Percentiles rank a stretch among this genome's conserved stretches.
Evolutionary conservation across 2,888 invertebrate species (phyloP).

Genomic region (Isoperla grammatica): DNA sequence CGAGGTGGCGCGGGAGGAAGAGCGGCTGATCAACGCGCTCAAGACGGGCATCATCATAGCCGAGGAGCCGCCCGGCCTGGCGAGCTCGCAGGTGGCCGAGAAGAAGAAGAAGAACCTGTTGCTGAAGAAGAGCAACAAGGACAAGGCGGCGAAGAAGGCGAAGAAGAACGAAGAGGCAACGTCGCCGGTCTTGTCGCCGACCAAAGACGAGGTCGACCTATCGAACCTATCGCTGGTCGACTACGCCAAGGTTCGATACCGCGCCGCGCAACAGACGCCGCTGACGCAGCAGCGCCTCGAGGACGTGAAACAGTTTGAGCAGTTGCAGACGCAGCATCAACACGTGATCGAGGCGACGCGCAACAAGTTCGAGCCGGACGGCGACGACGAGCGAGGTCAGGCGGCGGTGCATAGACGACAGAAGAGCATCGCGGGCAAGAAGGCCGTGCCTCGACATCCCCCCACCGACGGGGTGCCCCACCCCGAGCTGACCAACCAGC

Average conservation of each 20-base stretch:
- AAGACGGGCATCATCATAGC: conserved; percentile 63
- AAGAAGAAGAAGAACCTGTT: conserved; percentile 15
- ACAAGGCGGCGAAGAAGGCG: conserved; percentile 14
- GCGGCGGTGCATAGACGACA: conserved; percentile 27
- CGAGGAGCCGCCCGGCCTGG: conserved; percentile 43
- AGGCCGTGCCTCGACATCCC: background rate
- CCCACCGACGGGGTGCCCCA: conserved; percentile 29
- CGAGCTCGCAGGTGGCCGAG: background rate
- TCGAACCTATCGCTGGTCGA: conserved; percentile 53
- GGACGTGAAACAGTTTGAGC: conserved; percentile 40
- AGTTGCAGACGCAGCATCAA: conserved; percentile 14
- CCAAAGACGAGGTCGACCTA: conserved; percentile 39
- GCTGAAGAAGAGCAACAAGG: conserved; percentile 21
- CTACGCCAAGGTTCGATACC: conserved; percentile 60
- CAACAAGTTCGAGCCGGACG: conserved; percentile 35
- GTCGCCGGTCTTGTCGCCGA: conserved; percentile 50
- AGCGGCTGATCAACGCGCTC: conserved; percentile 68
- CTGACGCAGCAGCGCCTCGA: conserved; percentile 44
- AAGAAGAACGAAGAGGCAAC: conserved; percentile 41
- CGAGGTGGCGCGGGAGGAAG: conserved; percentile 77
- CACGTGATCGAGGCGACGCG: conserved; percentile 32
- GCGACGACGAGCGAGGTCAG: conserved; percentile 21
- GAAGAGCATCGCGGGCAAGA: background rate
- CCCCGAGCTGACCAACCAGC: conserved; percentile 57
- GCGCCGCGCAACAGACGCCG: conserved; percentile 50